phyloP scores from a whole-genome alignment of 2,888 invertebrate species.

The Cataglyphis livida region DNA sequence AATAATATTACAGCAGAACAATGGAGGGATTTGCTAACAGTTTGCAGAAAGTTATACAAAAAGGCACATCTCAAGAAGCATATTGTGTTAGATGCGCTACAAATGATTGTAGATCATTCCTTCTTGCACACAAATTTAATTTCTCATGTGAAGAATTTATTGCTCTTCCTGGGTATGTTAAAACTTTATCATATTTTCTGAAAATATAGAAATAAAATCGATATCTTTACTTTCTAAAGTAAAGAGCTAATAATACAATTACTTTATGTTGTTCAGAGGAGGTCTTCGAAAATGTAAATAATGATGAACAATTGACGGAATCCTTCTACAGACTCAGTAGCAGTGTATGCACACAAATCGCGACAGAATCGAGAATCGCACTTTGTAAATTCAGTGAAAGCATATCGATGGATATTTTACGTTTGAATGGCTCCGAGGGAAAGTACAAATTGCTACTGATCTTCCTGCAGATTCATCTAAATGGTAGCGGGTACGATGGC shows the following conservation, averaged over 20 bases:
- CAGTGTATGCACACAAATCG: constrained; percentile 84
- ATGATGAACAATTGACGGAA: constrained; percentile 67
- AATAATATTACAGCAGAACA: constrained; percentile 86
- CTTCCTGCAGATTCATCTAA: constrained; percentile 87
- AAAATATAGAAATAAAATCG: too few species aligned
- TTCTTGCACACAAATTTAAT: constrained; percentile 78
- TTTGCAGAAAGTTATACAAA: constrained; percentile 74
- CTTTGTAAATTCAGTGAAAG: constrained; percentile 87
- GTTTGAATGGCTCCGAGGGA: constrained; percentile 78
- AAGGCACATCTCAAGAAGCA: constrained; percentile 84
- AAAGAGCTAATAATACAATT: too few species aligned
- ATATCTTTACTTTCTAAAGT: too few species aligned
- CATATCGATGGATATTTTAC: constrained; percentile 85
- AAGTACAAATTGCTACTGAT: constrained; percentile 86
- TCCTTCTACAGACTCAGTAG: constrained; percentile 75
- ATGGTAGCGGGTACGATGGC: constrained; percentile 83
- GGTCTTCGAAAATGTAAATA: constrained; percentile 52
- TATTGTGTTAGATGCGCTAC: constrained; percentile 85
- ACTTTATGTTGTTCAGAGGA: constrained; percentile 39
- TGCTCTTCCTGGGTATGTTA: constrained; percentile 76
- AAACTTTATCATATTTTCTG: not conserved
- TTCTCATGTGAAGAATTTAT: constrained; percentile 74
- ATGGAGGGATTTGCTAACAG: constrained; percentile 87
- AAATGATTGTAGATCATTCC: constrained; percentile 86
- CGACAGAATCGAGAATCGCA: constrained; percentile 86